These are phyloP conservation scores for Sciurus vulgaris DNA, from an alignment of 2,797 vertebrate genomes.

Conservation along the genomic window DNA sequence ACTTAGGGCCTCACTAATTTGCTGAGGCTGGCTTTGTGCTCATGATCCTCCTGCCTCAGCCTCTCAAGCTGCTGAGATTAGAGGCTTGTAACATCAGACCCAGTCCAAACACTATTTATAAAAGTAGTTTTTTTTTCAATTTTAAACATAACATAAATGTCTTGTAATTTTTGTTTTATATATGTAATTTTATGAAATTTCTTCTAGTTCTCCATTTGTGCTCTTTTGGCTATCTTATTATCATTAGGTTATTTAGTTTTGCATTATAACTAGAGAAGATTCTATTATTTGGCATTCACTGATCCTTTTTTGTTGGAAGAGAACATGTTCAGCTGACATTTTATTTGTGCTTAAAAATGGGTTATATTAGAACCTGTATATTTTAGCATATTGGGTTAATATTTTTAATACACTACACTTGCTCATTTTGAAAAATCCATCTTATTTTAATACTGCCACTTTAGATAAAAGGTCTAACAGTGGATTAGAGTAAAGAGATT, in stretches of 20 bases:
- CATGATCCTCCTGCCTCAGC: no score
- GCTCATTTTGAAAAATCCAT: not conserved
- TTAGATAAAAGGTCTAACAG: not conserved
- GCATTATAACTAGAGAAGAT: not conserved
- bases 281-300: not conserved
- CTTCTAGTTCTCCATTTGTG: not conserved
- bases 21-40: no score
- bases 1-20: no score
- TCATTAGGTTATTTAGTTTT: not conserved
- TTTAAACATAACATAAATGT: not conserved
- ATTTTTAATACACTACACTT: not conserved
- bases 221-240: not conserved
- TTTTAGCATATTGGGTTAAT: not conserved
- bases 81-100: no score
- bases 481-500: no score
- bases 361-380: not conserved
- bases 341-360: not conserved
- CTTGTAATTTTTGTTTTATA: not conserved
- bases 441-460: not conserved
- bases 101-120: no score
- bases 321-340: not conserved
- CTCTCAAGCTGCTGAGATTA: no score
- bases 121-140: not conserved
- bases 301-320: not conserved
- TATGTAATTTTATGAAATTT: not conserved